Conservation (phyloP, 2,888 invertebrate species). For the Cistogaster globosa region DNA sequence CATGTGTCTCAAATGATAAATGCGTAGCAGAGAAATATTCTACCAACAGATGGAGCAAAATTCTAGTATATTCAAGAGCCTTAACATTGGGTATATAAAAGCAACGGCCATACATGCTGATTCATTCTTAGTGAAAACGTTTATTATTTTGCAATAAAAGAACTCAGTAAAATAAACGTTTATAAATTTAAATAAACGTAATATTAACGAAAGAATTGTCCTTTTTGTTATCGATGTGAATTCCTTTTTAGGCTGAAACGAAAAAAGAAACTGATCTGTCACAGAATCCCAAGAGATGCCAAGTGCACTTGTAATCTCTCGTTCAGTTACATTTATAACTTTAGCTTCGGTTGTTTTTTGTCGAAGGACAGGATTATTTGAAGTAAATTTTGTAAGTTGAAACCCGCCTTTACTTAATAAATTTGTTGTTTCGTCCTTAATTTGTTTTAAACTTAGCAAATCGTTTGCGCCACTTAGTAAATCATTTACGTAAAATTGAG, state of each 20-base stretch:
- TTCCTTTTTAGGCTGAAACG: constrained; percentile 35
- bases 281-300: constrained; percentile 50
- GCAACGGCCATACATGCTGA: too few species aligned
- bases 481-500: constrained; percentile 64
- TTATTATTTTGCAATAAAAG: too few species aligned
- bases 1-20: too few species aligned
- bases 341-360: too few species aligned
- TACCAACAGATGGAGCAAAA: too few species aligned
- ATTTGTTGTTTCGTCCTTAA: constrained; percentile 43
- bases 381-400: constrained; percentile 45
- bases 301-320: constrained; percentile 21
- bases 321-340: background rate
- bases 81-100: too few species aligned
- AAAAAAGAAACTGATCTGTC: constrained; percentile 50
- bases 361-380: constrained; percentile 9
- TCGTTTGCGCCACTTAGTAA: constrained; percentile 62
- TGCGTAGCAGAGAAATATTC: too few species aligned
- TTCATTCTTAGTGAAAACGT: too few species aligned
- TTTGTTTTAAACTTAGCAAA: constrained; percentile 28
- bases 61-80: too few species aligned
- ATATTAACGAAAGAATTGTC: constrained; percentile 32
- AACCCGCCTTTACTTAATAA: constrained; percentile 38
- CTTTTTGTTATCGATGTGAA: constrained; percentile 46
- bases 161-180: too few species aligned
- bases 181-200: too few species aligned